These are phyloP conservation scores for Bombus polaris DNA, from an alignment of 1,140 invertebrate genomes.

Conservation along the genomic window DNA sequence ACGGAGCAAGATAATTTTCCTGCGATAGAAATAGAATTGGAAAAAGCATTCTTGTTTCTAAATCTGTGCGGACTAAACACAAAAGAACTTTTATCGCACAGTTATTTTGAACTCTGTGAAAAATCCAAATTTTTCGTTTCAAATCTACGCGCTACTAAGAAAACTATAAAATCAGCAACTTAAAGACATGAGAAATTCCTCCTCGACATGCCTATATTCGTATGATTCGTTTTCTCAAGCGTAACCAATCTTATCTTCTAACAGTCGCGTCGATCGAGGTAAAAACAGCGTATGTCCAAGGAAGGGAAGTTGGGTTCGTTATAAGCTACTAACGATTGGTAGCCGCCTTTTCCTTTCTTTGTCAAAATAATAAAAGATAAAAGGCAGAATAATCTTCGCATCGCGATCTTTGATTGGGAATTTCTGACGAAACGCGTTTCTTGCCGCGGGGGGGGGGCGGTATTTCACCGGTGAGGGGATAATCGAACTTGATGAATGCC, in stretches of 20 bases:
- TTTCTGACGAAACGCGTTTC: not conserved
- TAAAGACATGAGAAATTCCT: no score
- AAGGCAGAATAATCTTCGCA: not conserved
- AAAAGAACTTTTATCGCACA: no score
- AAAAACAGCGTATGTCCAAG: not conserved
- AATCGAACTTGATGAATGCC: conserved; percentile 62
- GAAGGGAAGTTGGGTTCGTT: not conserved
- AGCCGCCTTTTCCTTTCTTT: not conserved
- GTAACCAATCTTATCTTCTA: not conserved
- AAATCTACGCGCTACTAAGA: no score
- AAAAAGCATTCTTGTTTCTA: no score
- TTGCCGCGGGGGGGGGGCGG: not conserved
- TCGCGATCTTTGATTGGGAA: not conserved
- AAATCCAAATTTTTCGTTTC: no score
- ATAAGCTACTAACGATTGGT: not conserved
- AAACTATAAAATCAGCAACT: no score
- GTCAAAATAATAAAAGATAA: not conserved
- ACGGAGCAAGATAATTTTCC: no score
- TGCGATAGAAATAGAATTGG: no score
- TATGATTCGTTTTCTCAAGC: not conserved
- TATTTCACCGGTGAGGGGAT: conserved; percentile 21
- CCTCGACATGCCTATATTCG: no score
- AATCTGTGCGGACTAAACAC: no score
- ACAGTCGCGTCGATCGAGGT: not conserved
- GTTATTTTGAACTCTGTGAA: no score